Percentiles rank a stretch among this genome's conserved stretches.
These are phyloP conservation scores for Eupeodes latifasciatus DNA, from an alignment of 2,888 invertebrate species.

Conservation along the genomic window DNA sequence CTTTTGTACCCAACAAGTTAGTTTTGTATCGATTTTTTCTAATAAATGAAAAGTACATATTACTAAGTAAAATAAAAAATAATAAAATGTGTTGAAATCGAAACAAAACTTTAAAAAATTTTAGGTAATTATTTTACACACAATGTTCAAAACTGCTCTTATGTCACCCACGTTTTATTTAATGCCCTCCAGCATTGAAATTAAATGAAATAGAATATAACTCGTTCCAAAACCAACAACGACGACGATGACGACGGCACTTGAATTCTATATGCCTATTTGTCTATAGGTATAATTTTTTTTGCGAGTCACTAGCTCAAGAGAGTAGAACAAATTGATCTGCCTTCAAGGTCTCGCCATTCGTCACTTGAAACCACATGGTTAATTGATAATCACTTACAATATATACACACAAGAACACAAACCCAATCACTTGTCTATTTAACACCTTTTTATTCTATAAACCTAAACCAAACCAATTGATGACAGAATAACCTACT, in stretches of 20 bases:
- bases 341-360: constrained; percentile 42
- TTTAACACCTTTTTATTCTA: constrained; percentile 57
- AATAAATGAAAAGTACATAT: not conserved
- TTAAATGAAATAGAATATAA: constrained; percentile 2
- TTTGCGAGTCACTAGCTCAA: constrained; percentile 3
- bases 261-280: not conserved
- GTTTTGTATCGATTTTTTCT: not conserved
- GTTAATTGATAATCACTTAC: constrained; percentile 57
- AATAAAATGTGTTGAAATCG: constrained; percentile 53
- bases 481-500: constrained; percentile 43
- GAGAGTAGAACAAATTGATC: constrained; percentile 24
- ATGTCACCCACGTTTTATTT: constrained; percentile 65
- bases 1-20: not conserved
- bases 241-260: no score
- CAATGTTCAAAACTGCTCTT: not conserved
- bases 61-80: not conserved
- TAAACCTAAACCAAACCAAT: constrained; percentile 2
- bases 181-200: constrained; percentile 47
- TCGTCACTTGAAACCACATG: constrained; percentile 46
- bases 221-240: not conserved
- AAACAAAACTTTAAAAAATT: constrained; percentile 13
- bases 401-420: constrained; percentile 5
- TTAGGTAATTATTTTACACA: not conserved
- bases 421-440: constrained; percentile 56
- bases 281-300: not conserved